Base-by-base conservation (phyloP, 2,113 vertebrate genomes). In the Hystrix cristata region DNA sequence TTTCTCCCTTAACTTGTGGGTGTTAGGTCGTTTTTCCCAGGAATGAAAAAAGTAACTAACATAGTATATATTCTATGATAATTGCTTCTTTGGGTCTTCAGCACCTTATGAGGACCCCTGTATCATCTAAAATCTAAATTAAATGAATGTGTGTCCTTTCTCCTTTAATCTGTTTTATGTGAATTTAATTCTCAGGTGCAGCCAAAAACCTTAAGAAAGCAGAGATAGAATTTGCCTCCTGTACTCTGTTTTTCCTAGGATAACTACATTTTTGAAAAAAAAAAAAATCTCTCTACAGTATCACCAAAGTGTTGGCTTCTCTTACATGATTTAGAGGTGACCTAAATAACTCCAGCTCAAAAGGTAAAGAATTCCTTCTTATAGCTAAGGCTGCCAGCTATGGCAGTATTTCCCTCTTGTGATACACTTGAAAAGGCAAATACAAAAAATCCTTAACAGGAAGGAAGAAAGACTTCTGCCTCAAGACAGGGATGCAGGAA, bases 271-370 rank as follows among this genome's bases (percentile, higher is more conserved):
- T 79, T 78, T 64, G 64, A 64, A 48, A 74, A 55, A n/a, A n/a
- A n/a, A n/a, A n/a, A n/a, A n/a, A 65, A 38, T 8, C 53, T 60
- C 21, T 27, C 5, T 23, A 27, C 5, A 43, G 19, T 80, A 62
- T 46, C 38, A 60, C 43, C 48, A 82, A 91, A 76, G 89, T 48
- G 11, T 9, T 71, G 60, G 15, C 12, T 87, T 91, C 15, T 53
- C n/a, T 67, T 87, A 43, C 38, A 23, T 72, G 38, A 82, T 82
- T 84, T 51, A 91, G 38, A 91, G 38, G 19, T 91, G 83, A 94
- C 59, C 83, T 91, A 91, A 94, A 79, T 64, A 93, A 64, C 34
- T 76, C 46, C 38, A 55, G 38, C 48, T 34, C 72, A 83, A 92
- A 81, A 82, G 48, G 6, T 29, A 46, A 67, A 57, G 46, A n/a